Evolutionary conservation across 2,888 invertebrate species (phyloP), one percentile per base, ranked within the genome.

Genomic region (Cataglyphis rosenhaueri): DNA sequence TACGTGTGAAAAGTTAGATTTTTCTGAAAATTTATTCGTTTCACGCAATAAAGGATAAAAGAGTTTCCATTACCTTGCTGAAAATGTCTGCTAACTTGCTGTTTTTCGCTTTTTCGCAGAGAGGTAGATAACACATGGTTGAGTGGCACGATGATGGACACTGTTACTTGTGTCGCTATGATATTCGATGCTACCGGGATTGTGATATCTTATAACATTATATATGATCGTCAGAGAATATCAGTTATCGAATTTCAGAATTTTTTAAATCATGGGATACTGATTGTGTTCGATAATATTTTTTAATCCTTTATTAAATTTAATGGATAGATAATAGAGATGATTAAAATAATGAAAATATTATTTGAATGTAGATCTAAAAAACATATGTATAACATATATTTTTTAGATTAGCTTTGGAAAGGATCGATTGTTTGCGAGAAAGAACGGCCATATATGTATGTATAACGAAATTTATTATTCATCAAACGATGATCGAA

Each of bases 81-180:
- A 44, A 73, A 73, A 59, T 32, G 44, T 32, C 15, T 21, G 10
- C 5, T 61, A 15, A 32, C 18, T 35, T 15, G 21, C n/a, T 29
- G 41, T 55, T 38, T 52, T 55, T n/a, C 15, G n/a, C 9, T 62
- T 41, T 44, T 3, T 18, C 6, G 18, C 15, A 38, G 29, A 38
- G 18, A 1, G 52, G 5, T n/a, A 25, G n/a, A 66, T n/a, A 55
- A 66, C 52, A 18, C 35, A 35, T 48, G 25, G 48, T 52, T 65
- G 48, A 75, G 52, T 55, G 55, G 12, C 66, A 55, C 52, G 66
- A 55, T 76, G 66, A 76, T 66, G 55, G 55, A 55, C 68, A 25
- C 25, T 52, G 55, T 76, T 66, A 75, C 18, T 25, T 29, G 38
- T n/a, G 21, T n/a, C 52, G 12, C 12, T 65, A 25, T 66, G 76